A percentile compares a stretch with the other conserved stretches of the same genome.
Evolutionary conservation across 2,888 invertebrate genomes (phyloP).

Genomic region (Lasius fuliginosus): DNA sequence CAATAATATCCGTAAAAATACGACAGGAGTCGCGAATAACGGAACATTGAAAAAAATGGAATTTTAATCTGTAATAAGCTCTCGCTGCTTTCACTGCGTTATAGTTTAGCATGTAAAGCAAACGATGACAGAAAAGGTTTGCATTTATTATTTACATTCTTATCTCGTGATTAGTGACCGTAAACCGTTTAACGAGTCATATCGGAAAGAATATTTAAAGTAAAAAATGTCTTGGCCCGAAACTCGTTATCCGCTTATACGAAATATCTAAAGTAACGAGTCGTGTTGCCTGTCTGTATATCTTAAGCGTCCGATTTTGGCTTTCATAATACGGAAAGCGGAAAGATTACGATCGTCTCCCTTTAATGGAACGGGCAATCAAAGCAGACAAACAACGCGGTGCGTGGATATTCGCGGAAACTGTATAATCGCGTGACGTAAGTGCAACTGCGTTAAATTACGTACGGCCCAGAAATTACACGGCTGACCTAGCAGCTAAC

Average conservation of each 20-base stretch:
- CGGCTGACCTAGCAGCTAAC: constrained; percentile 61
- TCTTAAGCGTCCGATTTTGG: background rate
- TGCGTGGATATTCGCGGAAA: constrained; percentile 64
- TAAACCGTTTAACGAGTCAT: background rate
- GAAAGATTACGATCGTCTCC: constrained; percentile 13
- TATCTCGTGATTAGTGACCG: background rate
- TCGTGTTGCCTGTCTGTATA: background rate
- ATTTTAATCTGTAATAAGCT: background rate
- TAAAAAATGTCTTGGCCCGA: background rate
- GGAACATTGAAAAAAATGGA: background rate
- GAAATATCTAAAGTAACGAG: background rate
- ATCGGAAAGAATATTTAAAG: background rate
- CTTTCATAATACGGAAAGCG: background rate
- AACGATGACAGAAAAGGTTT: background rate
- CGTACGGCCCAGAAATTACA: constrained; percentile 72
- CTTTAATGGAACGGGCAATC: constrained; percentile 29
- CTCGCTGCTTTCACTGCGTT: background rate
- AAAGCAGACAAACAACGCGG: constrained; percentile 30
- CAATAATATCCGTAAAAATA: background rate
- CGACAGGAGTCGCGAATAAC: background rate
- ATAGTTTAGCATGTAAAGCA: background rate
- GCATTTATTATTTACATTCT: background rate
- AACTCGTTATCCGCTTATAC: background rate
- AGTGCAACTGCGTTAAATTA: constrained; percentile 72
- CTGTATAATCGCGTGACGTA: constrained; percentile 64